A percentile compares a stretch with the other conserved stretches of the same genome.
Evolutionary conservation across 2,797 vertebrate species (phyloP).

Genomic region (Hylomyscus alleni): DNA sequence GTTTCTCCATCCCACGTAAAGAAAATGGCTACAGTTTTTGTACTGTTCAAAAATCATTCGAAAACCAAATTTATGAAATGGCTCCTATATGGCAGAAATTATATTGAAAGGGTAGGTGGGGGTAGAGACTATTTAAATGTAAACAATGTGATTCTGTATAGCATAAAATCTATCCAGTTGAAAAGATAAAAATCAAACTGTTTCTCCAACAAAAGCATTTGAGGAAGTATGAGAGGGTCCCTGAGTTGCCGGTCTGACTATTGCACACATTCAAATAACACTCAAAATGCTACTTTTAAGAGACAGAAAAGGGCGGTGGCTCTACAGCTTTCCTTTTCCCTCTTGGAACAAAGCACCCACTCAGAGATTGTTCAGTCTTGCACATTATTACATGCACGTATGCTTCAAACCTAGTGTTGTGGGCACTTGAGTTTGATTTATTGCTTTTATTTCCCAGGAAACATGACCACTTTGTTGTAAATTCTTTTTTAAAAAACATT

Average conservation of each 20-base stretch:
- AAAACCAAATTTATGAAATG: neutral
- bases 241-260: neutral
- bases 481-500: slow-evolving; percentile 56
- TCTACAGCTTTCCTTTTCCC: neutral
- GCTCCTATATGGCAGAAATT: neutral
- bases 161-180: neutral
- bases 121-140: slow-evolving; percentile 1
- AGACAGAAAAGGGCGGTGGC: neutral
- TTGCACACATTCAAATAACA: neutral
- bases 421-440: slow-evolving; percentile 38
- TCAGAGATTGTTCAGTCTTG: neutral
- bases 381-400: neutral
- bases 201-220: neutral
- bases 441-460: slow-evolving; percentile 37
- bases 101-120: slow-evolving; percentile 18
- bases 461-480: slow-evolving; percentile 50
- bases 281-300: neutral
- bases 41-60: neutral
- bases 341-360: neutral
- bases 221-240: neutral
- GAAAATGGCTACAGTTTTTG: neutral
- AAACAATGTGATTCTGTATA: neutral
- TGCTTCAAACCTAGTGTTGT: slow-evolving; percentile 49
- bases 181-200: slow-evolving; percentile 28
- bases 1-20: slow-evolving; percentile 4